Base-by-base conservation (phyloP, 1,140 invertebrate genomes). In the Cataglyphis hispanica region DNA sequence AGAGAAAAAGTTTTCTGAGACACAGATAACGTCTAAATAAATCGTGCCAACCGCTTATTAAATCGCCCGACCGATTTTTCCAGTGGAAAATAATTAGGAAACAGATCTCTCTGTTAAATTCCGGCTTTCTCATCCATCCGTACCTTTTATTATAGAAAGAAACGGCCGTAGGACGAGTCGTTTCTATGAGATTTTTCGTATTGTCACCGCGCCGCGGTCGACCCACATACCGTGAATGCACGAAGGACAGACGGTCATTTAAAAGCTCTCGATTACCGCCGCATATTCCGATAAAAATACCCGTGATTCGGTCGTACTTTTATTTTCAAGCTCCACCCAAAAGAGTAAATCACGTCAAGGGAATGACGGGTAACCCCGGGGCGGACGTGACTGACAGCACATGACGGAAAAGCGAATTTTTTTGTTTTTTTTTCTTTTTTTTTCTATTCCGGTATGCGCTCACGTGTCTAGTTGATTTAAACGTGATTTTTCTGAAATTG, bases 101-200 rank as follows among this genome's bases (percentile, higher is more conserved):
- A 58, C 25, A 56, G 76, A 50, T 4, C 34, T 40, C 58, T 81
- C 67, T 66, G 84, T 80, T 67, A 46, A 67, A 85, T 81, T 58
- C 53, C 61, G 50, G 13, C 22, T 56, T 46, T 27, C 43, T 31
- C 63, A 22, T 43, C 19, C 40, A 2, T 10, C 31, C 22, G 46
- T 58, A 31, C 8, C 31, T 31, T 53, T 43, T 37, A 56, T 58
- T 66, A 53, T 80, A 10, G 2, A 34, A 25, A 31, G 31, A 13
- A 46, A 58, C 25, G 16, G 22, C 43, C 46, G 16, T 16, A 22
- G 31, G 37, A 2, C 25, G 25, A 43, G 25, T 60, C 19, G n/a
- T 60, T 80, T 85, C 74, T 78, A 67, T 85, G 76, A 67, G 63
- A 80, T 85, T 85, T 85, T 85, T 67, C 61, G 63, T 80, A 81